These are phyloP conservation scores for Monopis laevigella DNA, from an alignment of 2,888 invertebrate species.

Conservation along the genomic window DNA sequence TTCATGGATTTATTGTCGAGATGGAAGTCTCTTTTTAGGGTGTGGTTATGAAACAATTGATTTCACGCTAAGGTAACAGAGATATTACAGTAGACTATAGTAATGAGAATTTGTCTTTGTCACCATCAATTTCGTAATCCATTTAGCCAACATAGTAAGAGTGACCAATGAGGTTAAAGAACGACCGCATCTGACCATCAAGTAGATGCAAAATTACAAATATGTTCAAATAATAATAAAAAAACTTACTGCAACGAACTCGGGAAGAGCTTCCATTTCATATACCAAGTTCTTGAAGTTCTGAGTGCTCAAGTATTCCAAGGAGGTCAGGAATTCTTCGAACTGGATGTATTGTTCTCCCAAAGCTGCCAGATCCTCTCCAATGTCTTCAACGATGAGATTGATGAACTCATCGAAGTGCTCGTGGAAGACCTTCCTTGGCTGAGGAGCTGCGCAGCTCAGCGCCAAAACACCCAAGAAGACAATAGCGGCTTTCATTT, in stretches of 20 bases:
- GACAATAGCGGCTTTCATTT: conserved; percentile 6
- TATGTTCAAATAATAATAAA: neutral
- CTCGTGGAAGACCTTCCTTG: conserved; percentile 38
- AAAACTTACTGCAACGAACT: conserved; percentile 42
- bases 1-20: too few species aligned
- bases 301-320: conserved; percentile 32
- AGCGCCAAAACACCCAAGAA: conserved; percentile 7
- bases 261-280: conserved; percentile 44
- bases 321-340: conserved; percentile 33
- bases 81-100: too few species aligned
- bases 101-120: too few species aligned
- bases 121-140: too few species aligned
- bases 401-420: conserved; percentile 41
- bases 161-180: too few species aligned
- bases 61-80: too few species aligned
- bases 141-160: too few species aligned
- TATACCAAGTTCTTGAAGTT: conserved; percentile 37
- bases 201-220: neutral
- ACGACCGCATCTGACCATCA: too few species aligned
- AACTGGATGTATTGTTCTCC: conserved; percentile 30
- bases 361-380: conserved; percentile 26
- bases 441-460: conserved; percentile 4
- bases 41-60: too few species aligned
- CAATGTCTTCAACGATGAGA: conserved; percentile 30
- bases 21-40: too few species aligned